Base-by-base conservation (phyloP, 2,113 vertebrate species). In the Psilopogon haemacephalus region DNA sequence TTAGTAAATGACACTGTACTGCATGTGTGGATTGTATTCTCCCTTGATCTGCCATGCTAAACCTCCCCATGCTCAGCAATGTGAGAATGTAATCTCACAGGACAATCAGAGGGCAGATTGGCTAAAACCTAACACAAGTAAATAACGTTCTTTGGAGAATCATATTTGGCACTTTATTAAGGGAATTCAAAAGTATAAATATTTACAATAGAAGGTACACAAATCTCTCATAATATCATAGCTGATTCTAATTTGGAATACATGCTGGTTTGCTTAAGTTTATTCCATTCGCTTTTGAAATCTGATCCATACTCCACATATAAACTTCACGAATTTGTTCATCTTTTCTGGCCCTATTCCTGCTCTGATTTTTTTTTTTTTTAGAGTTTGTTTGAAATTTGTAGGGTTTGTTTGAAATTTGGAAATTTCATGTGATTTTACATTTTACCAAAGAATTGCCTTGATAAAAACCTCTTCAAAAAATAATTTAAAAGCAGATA, bases 141-240 rank as follows among this genome's bases (percentile, higher is more conserved):
- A 90, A 94, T 62, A 78, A 87, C 79, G 30, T 76, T 90, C 76
- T 94, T 48, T 74, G 58, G 76, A 83, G 81, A 88, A 91, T 95
- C 62, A 48, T 75, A 72, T 75, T 94, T 96, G 92, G 92, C 87
- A 91, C 86, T 87, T 93, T 90, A 94, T 75, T 92, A 86, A 90
- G 78, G 95, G 93, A 97, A 92, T 69, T 80, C 28, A 46, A 63
- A 88, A 92, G 55, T 48, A 84, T 96, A 97, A 97, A 95, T 95
- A 94, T 96, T 94, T 95, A 90, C 86, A 96, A 88, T 95, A 95
- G 85, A 56, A 90, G 52, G n/a, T 73, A 89, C 85, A 95, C 79
- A 78, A 92, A 78, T 84, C 72, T 91, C 46, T 97, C 64, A 40
- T 91, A 62, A 74, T 90, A 90, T 95, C 86, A 87, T 69, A 96